Conservation (phyloP, 1,140 invertebrate species). For the Thaumatotibia leucotreta region DNA sequence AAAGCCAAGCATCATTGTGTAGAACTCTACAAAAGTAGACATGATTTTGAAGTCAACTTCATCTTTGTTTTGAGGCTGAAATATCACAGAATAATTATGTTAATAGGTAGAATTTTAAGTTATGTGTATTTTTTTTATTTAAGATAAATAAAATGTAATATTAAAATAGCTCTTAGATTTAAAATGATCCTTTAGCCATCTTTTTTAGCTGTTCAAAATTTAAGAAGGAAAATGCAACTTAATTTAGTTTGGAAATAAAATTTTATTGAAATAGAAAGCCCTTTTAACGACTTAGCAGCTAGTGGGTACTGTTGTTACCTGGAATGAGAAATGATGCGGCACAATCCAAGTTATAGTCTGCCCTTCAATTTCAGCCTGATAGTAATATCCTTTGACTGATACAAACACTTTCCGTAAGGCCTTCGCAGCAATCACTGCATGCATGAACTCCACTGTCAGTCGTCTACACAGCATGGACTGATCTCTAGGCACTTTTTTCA, state of each 20-base stretch:
- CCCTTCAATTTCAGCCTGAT: constrained; percentile 97
- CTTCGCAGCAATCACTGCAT: constrained; percentile 95
- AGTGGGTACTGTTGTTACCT: too few species aligned
- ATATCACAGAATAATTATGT: too few species aligned
- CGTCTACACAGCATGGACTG: constrained; percentile 88
- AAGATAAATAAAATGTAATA: too few species aligned
- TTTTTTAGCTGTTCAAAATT: too few species aligned
- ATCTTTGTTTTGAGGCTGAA: constrained; percentile 83
- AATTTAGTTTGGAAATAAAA: too few species aligned
- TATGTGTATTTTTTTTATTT: too few species aligned
- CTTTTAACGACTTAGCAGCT: too few species aligned
- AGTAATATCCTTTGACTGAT: constrained; percentile 99
- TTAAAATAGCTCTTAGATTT: too few species aligned
- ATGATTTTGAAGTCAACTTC: constrained; percentile 99
- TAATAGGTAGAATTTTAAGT: too few species aligned
- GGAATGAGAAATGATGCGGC: constrained; percentile 94
- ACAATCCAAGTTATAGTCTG: constrained; percentile 98
- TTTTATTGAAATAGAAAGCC: too few species aligned
- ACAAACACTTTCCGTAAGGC: constrained; percentile 97
- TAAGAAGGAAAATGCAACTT: too few species aligned
- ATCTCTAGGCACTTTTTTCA: constrained; percentile 85
- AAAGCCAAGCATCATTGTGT: constrained; percentile 95
- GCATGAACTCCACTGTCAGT: constrained; percentile 96
- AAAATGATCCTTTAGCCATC: too few species aligned
- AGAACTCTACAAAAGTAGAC: constrained; percentile 99